phyloP scores from a whole-genome alignment of 2,113 vertebrate species.

The Microtus pennsylvanicus region DNA sequence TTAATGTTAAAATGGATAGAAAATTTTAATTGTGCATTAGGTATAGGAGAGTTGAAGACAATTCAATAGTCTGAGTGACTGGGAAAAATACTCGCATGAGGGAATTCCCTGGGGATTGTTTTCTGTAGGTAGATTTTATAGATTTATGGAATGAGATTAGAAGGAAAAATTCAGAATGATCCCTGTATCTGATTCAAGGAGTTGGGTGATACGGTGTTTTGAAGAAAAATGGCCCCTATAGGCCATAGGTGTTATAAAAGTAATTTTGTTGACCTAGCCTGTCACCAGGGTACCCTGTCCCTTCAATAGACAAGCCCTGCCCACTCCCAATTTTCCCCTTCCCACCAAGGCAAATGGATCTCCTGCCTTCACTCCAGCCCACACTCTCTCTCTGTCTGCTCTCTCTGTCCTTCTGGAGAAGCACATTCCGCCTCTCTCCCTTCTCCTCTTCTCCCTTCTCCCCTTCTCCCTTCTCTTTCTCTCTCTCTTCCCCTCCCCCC shows the following conservation, averaged over 20 bases:
- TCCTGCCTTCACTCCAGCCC: too few relatives aligned
- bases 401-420: too few relatives aligned
- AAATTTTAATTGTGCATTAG: background rate
- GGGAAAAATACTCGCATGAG: background rate
- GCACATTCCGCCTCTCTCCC: too few relatives aligned
- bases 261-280: too few relatives aligned
- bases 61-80: background rate
- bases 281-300: too few relatives aligned
- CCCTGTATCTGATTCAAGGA: conserved; percentile 20
- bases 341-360: too few relatives aligned
- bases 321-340: too few relatives aligned
- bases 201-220: background rate
- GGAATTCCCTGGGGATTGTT: background rate
- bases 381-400: too few relatives aligned
- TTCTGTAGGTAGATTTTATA: background rate
- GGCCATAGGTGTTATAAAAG: background rate
- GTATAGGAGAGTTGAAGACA: background rate
- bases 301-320: too few relatives aligned
- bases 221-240: background rate
- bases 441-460: too few relatives aligned
- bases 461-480: too few relatives aligned
- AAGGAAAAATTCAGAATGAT: conserved; percentile 35
- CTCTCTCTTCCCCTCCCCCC: too few relatives aligned
- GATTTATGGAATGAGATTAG: background rate
- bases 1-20: background rate